Percentiles rank a stretch among this genome's conserved stretches.
Evolutionary conservation across 2,113 vertebrate genomes (phyloP).

Genomic region (Rhynchopsitta pachyrhyncha): DNA sequence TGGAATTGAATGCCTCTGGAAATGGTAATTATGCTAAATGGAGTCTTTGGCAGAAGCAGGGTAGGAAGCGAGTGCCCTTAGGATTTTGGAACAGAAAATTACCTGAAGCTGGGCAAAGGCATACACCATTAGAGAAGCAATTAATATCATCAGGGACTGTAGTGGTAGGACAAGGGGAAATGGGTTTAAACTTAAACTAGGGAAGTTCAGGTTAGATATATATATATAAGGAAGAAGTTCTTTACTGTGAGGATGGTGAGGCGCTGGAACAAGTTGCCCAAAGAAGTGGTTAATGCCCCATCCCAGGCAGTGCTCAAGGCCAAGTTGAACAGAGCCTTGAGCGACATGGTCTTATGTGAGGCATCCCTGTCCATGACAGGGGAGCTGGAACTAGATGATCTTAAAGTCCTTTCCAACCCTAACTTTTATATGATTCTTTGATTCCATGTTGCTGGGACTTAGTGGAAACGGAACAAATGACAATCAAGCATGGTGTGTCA

Average conservation of each 20-base stretch:
- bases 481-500: neutral
- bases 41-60: neutral
- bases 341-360: neutral
- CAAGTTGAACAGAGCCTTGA: neutral
- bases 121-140: neutral
- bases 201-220: neutral
- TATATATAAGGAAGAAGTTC: neutral
- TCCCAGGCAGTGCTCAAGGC: neutral
- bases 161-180: neutral
- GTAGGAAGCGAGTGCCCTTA: neutral
- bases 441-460: neutral
- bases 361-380: neutral
- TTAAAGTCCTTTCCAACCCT: neutral
- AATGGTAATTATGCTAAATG: neutral
- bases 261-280: neutral
- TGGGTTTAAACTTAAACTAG: neutral
- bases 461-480: neutral
- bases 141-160: neutral
- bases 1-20: neutral
- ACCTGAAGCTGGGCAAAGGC: neutral
- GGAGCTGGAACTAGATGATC: neutral
- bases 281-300: neutral
- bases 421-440: neutral
- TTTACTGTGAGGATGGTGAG: neutral
- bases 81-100: neutral